Evolutionary conservation across 2,797 vertebrate genomes (phyloP).

Genomic region (Halcyon leucocephala): DNA sequence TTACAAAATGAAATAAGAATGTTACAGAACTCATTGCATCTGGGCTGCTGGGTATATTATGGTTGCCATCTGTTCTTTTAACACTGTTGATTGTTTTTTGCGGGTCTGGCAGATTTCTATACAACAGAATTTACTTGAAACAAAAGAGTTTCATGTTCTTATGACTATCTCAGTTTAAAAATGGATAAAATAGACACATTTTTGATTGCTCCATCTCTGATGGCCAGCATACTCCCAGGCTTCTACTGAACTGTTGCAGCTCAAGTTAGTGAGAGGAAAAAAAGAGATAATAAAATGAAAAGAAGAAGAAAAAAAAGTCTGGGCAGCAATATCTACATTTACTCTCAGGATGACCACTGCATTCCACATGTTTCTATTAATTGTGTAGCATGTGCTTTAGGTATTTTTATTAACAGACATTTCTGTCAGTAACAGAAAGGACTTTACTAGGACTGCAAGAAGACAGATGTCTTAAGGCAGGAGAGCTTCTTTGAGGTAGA

Average conservation of each 20-base stretch:
- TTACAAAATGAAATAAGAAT: constrained; percentile 51
- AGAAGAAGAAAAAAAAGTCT: not conserved
- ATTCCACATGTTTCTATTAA: not conserved
- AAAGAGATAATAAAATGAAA: not conserved
- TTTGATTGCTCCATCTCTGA: not conserved
- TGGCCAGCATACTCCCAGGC: not conserved
- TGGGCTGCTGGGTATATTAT: not conserved
- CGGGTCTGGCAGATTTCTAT: not conserved
- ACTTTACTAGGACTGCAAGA: not conserved
- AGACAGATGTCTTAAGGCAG: not conserved
- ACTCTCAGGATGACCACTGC: not conserved
- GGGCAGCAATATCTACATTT: too few species aligned
- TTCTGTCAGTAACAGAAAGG: not conserved
- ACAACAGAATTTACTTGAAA: not conserved
- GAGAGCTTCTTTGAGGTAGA: not conserved
- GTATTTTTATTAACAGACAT: not conserved
- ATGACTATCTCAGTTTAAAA: not conserved
- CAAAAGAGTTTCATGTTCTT: not conserved
- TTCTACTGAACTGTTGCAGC: not conserved
- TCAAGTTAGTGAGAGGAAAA: not conserved
- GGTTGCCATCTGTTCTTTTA: constrained; percentile 27
- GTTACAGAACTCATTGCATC: constrained; percentile 1
- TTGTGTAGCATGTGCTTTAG: not conserved
- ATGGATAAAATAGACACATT: not conserved
- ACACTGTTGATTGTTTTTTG: not conserved